A percentile compares a stretch with the other conserved stretches of the same genome.
Conservation (phyloP, 2,113 vertebrate species). For the Lycaon pictus region DNA sequence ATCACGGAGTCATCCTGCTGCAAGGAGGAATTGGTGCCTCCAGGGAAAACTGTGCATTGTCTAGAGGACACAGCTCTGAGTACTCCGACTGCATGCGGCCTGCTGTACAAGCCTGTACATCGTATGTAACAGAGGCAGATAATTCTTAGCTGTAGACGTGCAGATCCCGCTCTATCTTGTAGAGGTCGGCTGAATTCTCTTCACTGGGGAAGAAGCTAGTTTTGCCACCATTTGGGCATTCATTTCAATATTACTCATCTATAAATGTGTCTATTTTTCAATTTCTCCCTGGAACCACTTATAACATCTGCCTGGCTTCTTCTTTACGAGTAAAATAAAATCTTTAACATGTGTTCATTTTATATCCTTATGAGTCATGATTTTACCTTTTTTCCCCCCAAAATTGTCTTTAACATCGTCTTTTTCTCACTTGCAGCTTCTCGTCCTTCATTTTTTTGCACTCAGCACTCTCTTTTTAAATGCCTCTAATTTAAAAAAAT, state of each 20-base stretch:
- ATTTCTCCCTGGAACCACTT: slow-evolving; percentile 58
- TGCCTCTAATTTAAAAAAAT: neutral
- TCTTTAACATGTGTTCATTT: slow-evolving; percentile 64
- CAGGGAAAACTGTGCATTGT: neutral
- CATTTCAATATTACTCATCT: slow-evolving; percentile 31
- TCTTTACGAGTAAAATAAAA: slow-evolving; percentile 66
- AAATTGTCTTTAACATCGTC: neutral
- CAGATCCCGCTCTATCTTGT: neutral
- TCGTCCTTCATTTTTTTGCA: neutral
- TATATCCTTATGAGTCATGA: slow-evolving; percentile 47
- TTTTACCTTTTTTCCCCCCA: neutral
- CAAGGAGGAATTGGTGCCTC: neutral
- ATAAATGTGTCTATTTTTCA: slow-evolving; percentile 51
- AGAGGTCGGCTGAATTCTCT: neutral
- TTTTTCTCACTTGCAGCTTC: neutral
- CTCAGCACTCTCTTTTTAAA: neutral
- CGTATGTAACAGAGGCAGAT: neutral
- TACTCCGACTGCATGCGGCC: neutral
- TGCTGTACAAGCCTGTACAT: neutral
- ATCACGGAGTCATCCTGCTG: neutral
- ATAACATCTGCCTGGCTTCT: slow-evolving; percentile 48
- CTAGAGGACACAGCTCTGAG: neutral
- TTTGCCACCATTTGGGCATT: neutral
- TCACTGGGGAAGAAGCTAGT: neutral
- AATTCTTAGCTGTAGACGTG: neutral